Conservation (phyloP, 2,797 vertebrate species). For the Parauchenoglanis punctatus region DNA sequence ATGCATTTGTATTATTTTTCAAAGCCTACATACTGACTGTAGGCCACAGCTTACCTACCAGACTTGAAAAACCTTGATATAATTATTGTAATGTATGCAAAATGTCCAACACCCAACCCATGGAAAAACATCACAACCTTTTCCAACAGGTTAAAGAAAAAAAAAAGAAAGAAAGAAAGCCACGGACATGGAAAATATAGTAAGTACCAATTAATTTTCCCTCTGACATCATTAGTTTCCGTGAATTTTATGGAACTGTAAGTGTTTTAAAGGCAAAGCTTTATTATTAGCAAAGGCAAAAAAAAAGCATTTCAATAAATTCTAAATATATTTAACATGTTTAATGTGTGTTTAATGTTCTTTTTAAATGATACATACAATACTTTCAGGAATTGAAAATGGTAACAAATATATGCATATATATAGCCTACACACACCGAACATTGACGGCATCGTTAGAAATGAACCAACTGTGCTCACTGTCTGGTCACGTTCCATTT, state of each 20-base stretch:
- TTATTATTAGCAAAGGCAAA: no score
- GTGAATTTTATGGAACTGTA: neutral
- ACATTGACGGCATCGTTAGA: neutral
- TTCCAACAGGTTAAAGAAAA: neutral
- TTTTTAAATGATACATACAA: neutral
- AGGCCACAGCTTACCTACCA: no score
- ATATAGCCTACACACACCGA: neutral
- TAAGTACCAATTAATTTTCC: neutral
- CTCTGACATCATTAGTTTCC: neutral
- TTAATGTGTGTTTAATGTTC: neutral
- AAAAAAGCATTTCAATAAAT: neutral
- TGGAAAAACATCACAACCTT: neutral
- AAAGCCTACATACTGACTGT: no score
- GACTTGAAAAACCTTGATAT: no score
- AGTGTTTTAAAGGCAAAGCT: neutral
- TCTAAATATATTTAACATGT: neutral
- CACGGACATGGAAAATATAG: neutral
- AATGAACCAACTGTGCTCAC: neutral
- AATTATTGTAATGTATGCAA: no score
- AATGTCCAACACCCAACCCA: neutral
- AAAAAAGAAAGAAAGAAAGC: neutral
- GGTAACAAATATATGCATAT: neutral
- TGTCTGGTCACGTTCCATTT: conserved; percentile 21
- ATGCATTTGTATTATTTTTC: no score
- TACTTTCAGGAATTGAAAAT: neutral